These are phyloP conservation scores for Papilio machaon DNA, from an alignment of 1,140 invertebrate species.

Conservation along the genomic window DNA sequence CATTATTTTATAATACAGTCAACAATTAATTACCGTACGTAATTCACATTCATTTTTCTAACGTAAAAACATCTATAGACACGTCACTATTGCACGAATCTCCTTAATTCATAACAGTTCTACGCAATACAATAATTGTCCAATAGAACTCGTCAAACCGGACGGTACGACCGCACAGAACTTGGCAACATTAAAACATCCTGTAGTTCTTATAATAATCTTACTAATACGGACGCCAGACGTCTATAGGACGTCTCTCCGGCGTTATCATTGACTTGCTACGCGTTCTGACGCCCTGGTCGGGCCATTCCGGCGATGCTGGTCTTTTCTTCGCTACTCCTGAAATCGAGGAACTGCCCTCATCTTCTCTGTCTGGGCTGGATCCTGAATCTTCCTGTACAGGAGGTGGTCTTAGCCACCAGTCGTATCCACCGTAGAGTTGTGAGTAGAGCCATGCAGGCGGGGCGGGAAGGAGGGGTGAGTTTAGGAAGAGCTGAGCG, in stretches of 20 bases:
- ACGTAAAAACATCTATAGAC: constrained; percentile 76
- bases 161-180: constrained; percentile 58
- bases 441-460: constrained; percentile 89
- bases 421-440: constrained; percentile 85
- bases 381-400: constrained; percentile 76
- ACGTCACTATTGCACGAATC: constrained; percentile 67
- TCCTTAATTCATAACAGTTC: constrained; percentile 55
- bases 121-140: constrained; percentile 43
- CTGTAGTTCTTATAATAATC: constrained; percentile 42
- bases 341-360: constrained; percentile 68
- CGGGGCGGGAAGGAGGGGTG: constrained; percentile 86
- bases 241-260: constrained; percentile 79
- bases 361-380: constrained; percentile 73
- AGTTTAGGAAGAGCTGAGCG: constrained; percentile 87
- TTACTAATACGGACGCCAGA: constrained; percentile 84
- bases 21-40: constrained; percentile 78
- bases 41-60: constrained; percentile 79
- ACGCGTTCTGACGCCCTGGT: constrained; percentile 72
- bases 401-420: constrained; percentile 83
- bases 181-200: constrained; percentile 46
- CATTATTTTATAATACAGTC: constrained; percentile 80
- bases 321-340: constrained; percentile 77
- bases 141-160: constrained; percentile 47
- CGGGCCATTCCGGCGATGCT: constrained; percentile 73
- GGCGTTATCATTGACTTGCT: constrained; percentile 76